phyloP scores from a whole-genome alignment of 64 coral and sea anemone species.

The Hydrozoanthus tunicans region DNA sequence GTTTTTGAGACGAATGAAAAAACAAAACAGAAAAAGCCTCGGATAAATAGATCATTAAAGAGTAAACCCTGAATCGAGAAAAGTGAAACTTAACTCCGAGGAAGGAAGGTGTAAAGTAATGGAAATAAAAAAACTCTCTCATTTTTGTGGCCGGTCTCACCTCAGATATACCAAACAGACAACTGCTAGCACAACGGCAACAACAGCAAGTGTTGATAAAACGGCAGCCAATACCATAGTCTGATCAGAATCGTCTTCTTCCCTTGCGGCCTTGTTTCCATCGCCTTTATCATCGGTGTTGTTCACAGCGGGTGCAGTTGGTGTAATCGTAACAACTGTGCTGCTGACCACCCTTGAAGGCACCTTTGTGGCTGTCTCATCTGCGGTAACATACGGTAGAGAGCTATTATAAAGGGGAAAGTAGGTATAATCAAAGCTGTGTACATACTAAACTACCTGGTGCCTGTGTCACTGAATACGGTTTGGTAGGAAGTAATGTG shows the following conservation, averaged over 20 bases:
- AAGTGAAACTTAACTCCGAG: neutral
- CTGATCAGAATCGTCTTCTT: neutral
- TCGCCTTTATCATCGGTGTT: neutral
- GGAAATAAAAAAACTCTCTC: neutral
- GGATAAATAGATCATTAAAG: too few species aligned
- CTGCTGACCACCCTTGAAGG: slow-evolving; percentile 17
- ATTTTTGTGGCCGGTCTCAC: neutral
- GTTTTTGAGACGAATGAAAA: too few species aligned
- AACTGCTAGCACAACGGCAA: neutral
- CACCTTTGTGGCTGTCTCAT: slow-evolving; percentile 6
- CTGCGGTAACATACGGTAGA: slow-evolving; percentile 31
- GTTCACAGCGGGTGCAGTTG: neutral
- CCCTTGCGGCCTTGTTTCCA: neutral
- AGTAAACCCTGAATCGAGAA: too few species aligned
- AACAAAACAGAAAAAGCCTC: too few species aligned
- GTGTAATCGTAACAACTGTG: neutral
- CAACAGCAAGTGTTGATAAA: slow-evolving; percentile 17
- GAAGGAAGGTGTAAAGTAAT: neutral
- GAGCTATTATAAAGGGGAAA: neutral
- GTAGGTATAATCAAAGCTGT: neutral
- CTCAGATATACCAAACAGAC: neutral
- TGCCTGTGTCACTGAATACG: neutral
- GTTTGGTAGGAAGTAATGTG: neutral
- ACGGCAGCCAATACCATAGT: slow-evolving; percentile 1
- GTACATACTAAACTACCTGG: neutral